These are phyloP conservation scores for Phyllostomus discolor DNA, from an alignment of 2,113 vertebrate species.

Conservation along the genomic window DNA sequence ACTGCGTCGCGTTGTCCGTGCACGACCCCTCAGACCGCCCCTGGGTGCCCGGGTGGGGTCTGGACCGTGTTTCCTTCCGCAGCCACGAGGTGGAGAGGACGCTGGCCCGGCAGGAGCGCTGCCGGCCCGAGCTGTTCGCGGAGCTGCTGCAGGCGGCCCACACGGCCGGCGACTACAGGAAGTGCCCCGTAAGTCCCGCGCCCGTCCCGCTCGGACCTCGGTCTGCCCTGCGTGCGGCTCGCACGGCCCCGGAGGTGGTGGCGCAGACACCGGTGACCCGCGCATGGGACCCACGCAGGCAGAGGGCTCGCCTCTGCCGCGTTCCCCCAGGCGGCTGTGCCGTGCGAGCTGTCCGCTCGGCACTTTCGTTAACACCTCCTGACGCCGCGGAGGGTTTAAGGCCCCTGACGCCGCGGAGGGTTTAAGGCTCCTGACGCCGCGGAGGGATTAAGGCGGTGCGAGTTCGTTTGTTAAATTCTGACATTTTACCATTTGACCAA, in stretches of 20 bases:
- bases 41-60: not conserved
- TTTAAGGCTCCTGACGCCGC: not conserved
- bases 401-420: not conserved
- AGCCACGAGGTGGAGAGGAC: slow-evolving; percentile 93
- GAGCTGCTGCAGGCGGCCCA: slow-evolving; percentile 93
- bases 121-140: slow-evolving; percentile 93
- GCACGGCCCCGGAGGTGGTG: too few species aligned
- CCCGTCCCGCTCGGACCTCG: too few species aligned
- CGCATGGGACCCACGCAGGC: too few species aligned
- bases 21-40: not conserved
- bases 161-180: slow-evolving; percentile 93
- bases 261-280: accelerated
- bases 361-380: not conserved
- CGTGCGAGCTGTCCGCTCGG: not conserved
- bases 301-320: not conserved
- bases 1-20: not conserved
- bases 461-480: not conserved
- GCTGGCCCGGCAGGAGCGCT: slow-evolving; percentile 86
- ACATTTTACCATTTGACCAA: not conserved
- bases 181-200: slow-evolving; percentile 90
- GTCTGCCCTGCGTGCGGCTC: too few species aligned
- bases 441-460: not conserved
- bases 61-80: slow-evolving; percentile 28
- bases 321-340: not conserved
- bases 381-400: not conserved